phyloP scores from a whole-genome alignment of 2,797 vertebrate genomes.

The Cetoscarus ocellatus region DNA sequence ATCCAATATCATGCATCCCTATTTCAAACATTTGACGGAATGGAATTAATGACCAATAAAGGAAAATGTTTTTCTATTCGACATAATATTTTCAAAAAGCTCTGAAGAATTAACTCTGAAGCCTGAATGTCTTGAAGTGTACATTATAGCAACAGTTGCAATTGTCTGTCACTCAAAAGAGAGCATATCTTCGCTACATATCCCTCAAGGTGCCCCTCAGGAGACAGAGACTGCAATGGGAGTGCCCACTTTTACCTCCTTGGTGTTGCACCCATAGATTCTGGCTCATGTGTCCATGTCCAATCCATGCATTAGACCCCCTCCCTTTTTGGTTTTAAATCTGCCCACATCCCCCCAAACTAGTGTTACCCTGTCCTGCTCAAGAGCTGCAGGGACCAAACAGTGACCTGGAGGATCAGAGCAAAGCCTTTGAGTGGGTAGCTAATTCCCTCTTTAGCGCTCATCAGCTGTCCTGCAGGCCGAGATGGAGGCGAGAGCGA shows the following conservation, averaged over 20 bases:
- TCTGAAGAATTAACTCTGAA: too few relatives aligned
- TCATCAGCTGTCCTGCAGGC: slow-evolving; percentile 80
- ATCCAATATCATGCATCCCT: too few relatives aligned
- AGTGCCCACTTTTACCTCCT: slow-evolving; percentile 10
- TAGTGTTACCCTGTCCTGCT: slow-evolving; percentile 71
- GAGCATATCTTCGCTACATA: slow-evolving; percentile 1
- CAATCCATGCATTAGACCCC: slow-evolving; percentile 56
- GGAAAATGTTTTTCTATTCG: too few relatives aligned
- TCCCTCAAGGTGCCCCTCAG: not conserved
- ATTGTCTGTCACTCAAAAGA: not conserved
- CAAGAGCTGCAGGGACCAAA: slow-evolving; percentile 75
- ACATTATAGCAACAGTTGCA: too few relatives aligned
- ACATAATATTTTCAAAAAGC: too few relatives aligned
- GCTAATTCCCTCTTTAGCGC: slow-evolving; percentile 86
- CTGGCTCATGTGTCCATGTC: slow-evolving; percentile 55
- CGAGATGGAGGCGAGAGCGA: slow-evolving; percentile 63
- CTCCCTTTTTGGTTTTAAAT: slow-evolving; percentile 67
- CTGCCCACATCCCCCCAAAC: slow-evolving; percentile 78
- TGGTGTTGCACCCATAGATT: slow-evolving; percentile 38
- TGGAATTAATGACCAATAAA: too few relatives aligned
- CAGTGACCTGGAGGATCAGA: slow-evolving; percentile 85
- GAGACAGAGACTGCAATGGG: slow-evolving; percentile 21
- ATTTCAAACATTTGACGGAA: too few relatives aligned
- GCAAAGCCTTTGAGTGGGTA: slow-evolving; percentile 86
- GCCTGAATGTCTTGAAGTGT: too few relatives aligned